Evolutionary conservation across 2,888 invertebrate genomes (phyloP), one percentile per base, ranked within the genome.

Genomic region (Bimastos eiseni): DNA sequence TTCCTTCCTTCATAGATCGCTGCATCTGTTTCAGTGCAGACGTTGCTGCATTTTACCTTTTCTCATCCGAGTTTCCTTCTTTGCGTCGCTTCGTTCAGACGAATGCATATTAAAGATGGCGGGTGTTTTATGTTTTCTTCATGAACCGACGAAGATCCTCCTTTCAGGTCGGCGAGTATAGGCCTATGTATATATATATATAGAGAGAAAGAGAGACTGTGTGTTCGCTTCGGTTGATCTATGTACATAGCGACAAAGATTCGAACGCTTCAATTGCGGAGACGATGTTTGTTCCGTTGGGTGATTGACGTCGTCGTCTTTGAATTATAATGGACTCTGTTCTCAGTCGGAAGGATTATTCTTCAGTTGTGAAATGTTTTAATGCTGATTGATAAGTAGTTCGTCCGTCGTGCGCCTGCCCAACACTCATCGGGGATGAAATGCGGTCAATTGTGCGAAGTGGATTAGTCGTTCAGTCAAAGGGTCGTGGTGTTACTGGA

Each of bases 41-140:
- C n/a, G n/a, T n/a, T n/a, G n/a, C n/a, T 17, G 11, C 70, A 8
- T 70, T n/a, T 70, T 15, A n/a, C 49, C 49, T 70, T 70, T 13
- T 70, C 3, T n/a, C n/a, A n/a, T 30, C 70, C 70, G 70, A 49
- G 24, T 49, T 70, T 70, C 70, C n/a, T n/a, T n/a, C n/a, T n/a
- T 70, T n/a, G 11, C 8, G n/a, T 70, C 38, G 33, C 38, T 84
- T 36, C 37, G 24, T 19, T 83, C n/a, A 38, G 37, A 90, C n/a
- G n/a, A 83, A 33, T 37, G 37, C 90, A 36, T 88, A 41, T n/a
- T n/a, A 49, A 36, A 38, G 37, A 41, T 21, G 41, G 33, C 44
- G 88, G 41, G 49, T 41, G 36, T 88, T n/a, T 44, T 88, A 41
- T 83, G 86, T 33, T 90, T 83, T 41, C 70, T 24, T 15, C n/a